Conservation (phyloP, 2,888 invertebrate species). For the Tridacna gigas region DNA sequence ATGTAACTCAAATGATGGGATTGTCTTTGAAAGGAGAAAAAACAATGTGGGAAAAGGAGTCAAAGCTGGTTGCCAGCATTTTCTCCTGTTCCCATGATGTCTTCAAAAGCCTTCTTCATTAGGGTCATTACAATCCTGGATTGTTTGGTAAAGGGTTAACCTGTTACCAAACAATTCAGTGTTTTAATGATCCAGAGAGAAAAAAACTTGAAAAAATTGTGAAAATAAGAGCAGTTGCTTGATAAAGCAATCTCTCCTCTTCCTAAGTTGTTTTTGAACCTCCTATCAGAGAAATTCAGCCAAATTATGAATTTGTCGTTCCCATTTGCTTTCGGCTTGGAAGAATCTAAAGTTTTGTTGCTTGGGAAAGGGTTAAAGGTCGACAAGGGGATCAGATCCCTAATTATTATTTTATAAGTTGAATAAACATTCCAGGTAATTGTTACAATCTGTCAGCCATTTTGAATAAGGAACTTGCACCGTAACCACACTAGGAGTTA, state of each 20-base stretch:
- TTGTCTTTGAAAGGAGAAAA: background rate
- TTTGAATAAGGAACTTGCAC: background rate
- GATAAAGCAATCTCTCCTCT: background rate
- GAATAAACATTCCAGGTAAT: constrained; percentile 1
- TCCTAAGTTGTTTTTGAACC: background rate
- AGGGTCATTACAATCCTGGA: no score
- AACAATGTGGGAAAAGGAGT: background rate
- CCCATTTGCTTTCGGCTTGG: background rate
- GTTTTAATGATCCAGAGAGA: no score
- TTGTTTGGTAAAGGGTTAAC: no score
- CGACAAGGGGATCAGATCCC: constrained; percentile 26
- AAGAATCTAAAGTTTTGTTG: background rate
- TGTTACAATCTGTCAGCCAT: background rate
- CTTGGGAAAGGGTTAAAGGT: background rate
- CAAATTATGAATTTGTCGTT: background rate
- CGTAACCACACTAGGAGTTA: no score
- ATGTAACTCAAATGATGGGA: no score
- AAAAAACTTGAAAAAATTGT: background rate
- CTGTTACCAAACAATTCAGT: no score
- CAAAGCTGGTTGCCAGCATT: background rate
- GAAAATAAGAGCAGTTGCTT: background rate
- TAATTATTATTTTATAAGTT: background rate
- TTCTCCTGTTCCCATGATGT: background rate
- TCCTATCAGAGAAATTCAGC: no score
- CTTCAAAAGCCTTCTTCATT: no score